Evolutionary conservation across 2,113 vertebrate genomes (phyloP).

Genomic region (Lasiurus cinereus): DNA sequence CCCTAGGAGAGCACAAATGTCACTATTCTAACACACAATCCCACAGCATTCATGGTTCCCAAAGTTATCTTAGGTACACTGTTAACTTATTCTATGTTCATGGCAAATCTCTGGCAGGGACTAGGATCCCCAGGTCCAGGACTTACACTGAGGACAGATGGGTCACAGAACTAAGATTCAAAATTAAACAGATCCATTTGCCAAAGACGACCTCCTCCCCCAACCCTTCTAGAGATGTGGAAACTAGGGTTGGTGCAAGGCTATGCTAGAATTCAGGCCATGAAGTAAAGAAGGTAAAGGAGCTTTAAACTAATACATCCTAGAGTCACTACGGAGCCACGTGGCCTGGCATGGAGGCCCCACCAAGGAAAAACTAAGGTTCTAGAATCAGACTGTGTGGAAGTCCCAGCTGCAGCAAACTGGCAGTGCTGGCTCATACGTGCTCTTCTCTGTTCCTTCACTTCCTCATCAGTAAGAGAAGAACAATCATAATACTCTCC

Average conservation of each 20-base stretch:
- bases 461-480: not conserved
- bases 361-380: not conserved
- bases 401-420: not conserved
- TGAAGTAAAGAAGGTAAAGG: not conserved
- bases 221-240: not conserved
- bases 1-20: not conserved
- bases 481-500: not conserved
- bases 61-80: not conserved
- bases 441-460: not conserved
- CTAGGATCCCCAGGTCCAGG: not conserved
- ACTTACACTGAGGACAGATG: not conserved
- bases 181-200: slow-evolving; percentile 34
- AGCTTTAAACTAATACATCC: not conserved
- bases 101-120: not conserved
- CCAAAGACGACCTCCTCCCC: not conserved
- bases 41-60: not conserved
- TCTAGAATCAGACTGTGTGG: not conserved
- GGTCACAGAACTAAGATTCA: slow-evolving; percentile 38
- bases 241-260: not conserved
- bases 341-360: not conserved
- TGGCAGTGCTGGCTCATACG: not conserved
- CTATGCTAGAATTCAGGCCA: not conserved
- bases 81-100: not conserved
- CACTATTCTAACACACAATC: not conserved
- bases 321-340: not conserved